Base-by-base conservation (phyloP, 2,888 invertebrate species). In the Acrocera orbiculus region DNA sequence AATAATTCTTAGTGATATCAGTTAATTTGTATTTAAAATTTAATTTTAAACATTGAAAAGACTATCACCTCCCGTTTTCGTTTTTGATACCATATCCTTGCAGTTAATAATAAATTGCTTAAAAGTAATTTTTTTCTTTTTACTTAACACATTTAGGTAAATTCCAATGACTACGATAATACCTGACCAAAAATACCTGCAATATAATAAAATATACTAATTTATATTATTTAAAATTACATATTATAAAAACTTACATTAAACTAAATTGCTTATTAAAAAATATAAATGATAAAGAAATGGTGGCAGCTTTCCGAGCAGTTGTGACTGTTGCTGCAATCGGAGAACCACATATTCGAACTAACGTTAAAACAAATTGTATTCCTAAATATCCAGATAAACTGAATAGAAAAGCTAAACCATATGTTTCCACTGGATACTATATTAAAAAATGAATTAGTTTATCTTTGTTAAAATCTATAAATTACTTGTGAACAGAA, bases 241-340 rank as follows among this genome's bases (percentile, higher is more conserved):
- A 27, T 23, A 10, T 1, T n/a, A 16, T 9, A 13, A 15, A 34
- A 38, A 73, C 80, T 75, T 71, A 93, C 81, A 89, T 86, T 46
- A 81, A 70, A 15, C 85, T 81, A 52, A 90, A 92, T 4, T 93
- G 92, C 60, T 95, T 95, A 54, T 78, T 75, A 55, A 96, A 96
- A 49, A 93, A 73, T 34, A 93, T 45, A 61, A 96, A 96, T 0
- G 93, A 95, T 42, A 95, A 68, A 20, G 86, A 65, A 36, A 95
- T 92, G 4, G 93, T 87, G 13, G 95, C 69, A 1, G 87, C 90
- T 62, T 95, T 93, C 30, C 87, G 65, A 50, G 79, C 81, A 1
- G 86, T 87, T 9, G 87, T 87, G 2, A 92, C 86, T 0, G 93
- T 93, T 1, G 92, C 93, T 0, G 95, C 90, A 23, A 82, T 71